Percentiles rank a stretch among this genome's conserved stretches.
Evolutionary conservation across 2,888 invertebrate species (phyloP).

Genomic region (Hydropsyche betteni): DNA sequence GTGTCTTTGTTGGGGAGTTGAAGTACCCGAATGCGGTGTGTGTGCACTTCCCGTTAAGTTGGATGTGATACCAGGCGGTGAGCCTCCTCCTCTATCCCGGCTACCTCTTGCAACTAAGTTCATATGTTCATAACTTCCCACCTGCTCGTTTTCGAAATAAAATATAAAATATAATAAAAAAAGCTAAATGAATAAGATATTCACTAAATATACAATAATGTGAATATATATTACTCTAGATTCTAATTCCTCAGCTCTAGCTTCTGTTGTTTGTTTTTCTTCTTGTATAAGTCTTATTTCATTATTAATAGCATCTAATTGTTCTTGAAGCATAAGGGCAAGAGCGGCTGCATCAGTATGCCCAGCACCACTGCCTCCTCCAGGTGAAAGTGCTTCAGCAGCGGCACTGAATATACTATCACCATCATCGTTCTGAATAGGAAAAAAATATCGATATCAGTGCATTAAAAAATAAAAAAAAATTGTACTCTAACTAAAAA

Average conservation of each 20-base stretch:
- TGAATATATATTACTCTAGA: conserved; percentile 68
- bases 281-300: conserved; percentile 93
- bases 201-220: neutral
- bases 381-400: conserved; percentile 76
- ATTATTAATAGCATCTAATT: conserved; percentile 99
- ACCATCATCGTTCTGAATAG: conserved; percentile 71
- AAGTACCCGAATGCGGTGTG: conserved; percentile 74
- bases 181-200: neutral
- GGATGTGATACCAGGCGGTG: conserved; percentile 70
- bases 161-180: neutral
- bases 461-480: conserved; percentile 10
- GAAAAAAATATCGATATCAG: neutral
- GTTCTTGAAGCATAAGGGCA: conserved; percentile 98
- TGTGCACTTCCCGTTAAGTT: conserved; percentile 80
- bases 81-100: conserved; percentile 63
- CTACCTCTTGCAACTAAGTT: conserved; percentile 80
- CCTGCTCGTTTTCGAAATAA: conserved; percentile 58
- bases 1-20: conserved; percentile 82
- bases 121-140: conserved; percentile 95
- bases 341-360: conserved; percentile 96
- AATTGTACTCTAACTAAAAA: neutral
- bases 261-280: conserved; percentile 97
- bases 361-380: conserved; percentile 61
- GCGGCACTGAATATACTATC: conserved; percentile 77
- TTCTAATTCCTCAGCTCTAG: conserved; percentile 96